Evolutionary conservation across 2,797 vertebrate genomes (phyloP), one percentile per base, ranked within the genome.

Genomic region (Tangara arthus): DNA sequence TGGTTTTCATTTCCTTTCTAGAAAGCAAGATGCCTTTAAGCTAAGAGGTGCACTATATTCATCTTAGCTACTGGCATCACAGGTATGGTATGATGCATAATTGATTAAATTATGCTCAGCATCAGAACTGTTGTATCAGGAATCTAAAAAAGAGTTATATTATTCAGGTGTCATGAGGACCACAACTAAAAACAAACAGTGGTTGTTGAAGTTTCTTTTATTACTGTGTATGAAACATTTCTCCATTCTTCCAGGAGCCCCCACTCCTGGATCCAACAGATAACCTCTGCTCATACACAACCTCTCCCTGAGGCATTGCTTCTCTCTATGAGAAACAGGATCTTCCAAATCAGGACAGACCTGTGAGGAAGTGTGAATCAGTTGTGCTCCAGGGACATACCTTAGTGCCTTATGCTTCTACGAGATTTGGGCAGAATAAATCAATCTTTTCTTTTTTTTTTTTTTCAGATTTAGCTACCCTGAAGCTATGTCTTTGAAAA

Each of bases 271-370:
- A 72, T 76, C 9, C 8, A 61, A n/a, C 11, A 69, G 44, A 39
- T 11, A 49, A 28, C 5, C 7, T 61, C 47, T 82, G 6, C 5
- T 57, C 23, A 41, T 16, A 18, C 14, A 30, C 47, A n/a, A 32
- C 2, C 2, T 66, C 26, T 82, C 20, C 15, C 0, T 28, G 17
- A 18, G 65, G 6, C 19, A 49, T 55, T 0, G 0, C 8, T 66
- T 17, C 21, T 47, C 6, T 49, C 28, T 56, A 15, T 84, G 50
- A 65, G 37, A 60, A 86, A 59, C 1, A 0, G 6, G 2, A 4
- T 32, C 13, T 69, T 66, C 15, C 32, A 56, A 49, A 77, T 39
- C n/a, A 56, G 8, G 13, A 6, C 12, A 52, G 21, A 69, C 9
- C 5, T 65, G 11, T 4, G 6, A 68, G 34, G 17, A 52, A 64